phyloP scores from a whole-genome alignment of 2,797 vertebrate genomes.

The Cyprinella venusta region DNA sequence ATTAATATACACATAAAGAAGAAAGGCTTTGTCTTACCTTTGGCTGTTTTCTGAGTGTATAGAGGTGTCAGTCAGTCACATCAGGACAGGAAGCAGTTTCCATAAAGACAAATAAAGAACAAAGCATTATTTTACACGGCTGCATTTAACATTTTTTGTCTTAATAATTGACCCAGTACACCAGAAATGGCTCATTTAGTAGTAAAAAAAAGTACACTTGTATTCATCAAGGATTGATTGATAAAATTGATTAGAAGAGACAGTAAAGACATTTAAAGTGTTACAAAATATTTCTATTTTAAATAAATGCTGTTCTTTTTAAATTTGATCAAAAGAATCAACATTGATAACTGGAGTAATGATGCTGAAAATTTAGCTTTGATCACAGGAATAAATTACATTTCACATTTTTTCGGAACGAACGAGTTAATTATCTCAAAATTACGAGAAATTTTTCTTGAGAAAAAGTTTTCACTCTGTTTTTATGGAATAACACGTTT shows the following conservation, averaged over 20 bases:
- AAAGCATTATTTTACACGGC: background rate
- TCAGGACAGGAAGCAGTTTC: slow-evolving; percentile 27
- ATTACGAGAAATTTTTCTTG: too few relatives aligned
- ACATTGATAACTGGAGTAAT: background rate
- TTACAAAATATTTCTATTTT: background rate
- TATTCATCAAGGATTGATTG: background rate
- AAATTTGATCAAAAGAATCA: background rate
- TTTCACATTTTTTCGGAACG: too few relatives aligned
- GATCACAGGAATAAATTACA: background rate
- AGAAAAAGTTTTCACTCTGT: too few relatives aligned
- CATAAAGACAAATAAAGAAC: slow-evolving; percentile 40
- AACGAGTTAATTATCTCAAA: too few relatives aligned
- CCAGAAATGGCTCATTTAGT: background rate
- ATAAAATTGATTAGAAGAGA: background rate
- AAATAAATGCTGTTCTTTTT: background rate
- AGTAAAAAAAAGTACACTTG: background rate
- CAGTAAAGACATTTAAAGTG: background rate
- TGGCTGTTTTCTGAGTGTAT: slow-evolving; percentile 73
- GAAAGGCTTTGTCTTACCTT: slow-evolving; percentile 71
- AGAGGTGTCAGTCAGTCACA: background rate
- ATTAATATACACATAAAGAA: background rate
- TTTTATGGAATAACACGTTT: too few relatives aligned
- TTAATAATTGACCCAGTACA: background rate
- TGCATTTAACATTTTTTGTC: background rate
- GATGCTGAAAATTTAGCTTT: background rate